A percentile compares a stretch with the other conserved stretches of the same genome.
Conservation (phyloP, 2,888 invertebrate species). For the Metopia argyrocephala region DNA sequence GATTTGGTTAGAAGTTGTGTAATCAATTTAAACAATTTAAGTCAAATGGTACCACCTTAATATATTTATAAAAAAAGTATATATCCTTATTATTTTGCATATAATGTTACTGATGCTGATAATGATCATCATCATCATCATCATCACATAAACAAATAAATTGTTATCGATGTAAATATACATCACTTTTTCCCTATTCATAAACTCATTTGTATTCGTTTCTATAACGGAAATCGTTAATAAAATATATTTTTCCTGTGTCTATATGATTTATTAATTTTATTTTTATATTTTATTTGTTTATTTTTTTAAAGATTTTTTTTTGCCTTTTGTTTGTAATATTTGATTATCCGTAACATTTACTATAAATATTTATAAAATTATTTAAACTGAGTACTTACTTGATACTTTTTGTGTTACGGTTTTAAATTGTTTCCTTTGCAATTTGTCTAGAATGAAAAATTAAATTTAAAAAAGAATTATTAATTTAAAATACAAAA, state of each 20-base stretch:
- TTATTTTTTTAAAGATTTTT: neutral
- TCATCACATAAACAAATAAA: neutral
- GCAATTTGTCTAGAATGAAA: conserved; percentile 6
- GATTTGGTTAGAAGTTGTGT: neutral
- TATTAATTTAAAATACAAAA: neutral
- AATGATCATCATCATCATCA: conserved; percentile 11
- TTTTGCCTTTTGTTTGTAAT: too few relatives aligned
- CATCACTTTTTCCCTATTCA: neutral
- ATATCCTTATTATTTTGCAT: neutral
- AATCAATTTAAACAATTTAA: too few relatives aligned
- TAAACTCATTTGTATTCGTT: conserved; percentile 19
- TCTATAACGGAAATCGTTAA: conserved; percentile 58
- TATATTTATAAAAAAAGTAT: neutral
- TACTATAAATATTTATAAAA: neutral
- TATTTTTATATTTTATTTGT: neutral
- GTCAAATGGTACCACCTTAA: neutral
- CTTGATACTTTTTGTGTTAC: conserved; percentile 2
- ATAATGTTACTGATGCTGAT: too few relatives aligned
- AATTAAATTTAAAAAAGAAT: neutral
- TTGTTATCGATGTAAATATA: neutral
- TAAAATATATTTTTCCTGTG: conserved; percentile 55
- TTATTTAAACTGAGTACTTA: conserved; percentile 19
- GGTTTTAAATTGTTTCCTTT: neutral
- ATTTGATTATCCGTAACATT: neutral
- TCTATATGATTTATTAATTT: conserved; percentile 36